phyloP scores from a whole-genome alignment of 1,140 invertebrate genomes.

The Helicorthomorpha holstii region DNA sequence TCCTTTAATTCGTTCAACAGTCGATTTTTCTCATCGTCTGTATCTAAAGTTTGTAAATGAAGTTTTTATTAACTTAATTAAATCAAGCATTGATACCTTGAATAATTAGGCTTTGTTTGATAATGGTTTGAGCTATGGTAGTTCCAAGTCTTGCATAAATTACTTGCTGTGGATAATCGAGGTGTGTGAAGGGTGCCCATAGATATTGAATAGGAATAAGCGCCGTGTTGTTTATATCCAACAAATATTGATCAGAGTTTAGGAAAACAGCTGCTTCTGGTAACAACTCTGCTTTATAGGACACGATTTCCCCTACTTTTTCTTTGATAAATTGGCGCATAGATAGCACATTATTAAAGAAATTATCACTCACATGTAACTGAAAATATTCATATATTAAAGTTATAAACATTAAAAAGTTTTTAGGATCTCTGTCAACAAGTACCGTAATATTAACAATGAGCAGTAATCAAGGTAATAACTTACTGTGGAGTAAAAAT shows the following conservation, averaged over 20 bases:
- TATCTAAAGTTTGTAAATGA: no score
- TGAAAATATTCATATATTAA: neutral
- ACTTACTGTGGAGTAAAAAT: no score
- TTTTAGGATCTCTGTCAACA: no score
- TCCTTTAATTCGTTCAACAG: no score
- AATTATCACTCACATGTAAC: neutral
- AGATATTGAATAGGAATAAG: neutral
- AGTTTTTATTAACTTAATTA: no score
- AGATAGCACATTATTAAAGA: neutral
- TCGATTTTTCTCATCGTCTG: no score
- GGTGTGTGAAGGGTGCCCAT: neutral
- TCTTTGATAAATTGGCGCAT: neutral
- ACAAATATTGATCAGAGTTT: neutral
- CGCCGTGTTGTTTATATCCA: neutral
- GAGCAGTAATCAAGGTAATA: no score
- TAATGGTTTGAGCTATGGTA: neutral
- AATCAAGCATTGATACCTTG: no score
- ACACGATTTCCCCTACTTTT: neutral
- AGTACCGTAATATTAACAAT: no score
- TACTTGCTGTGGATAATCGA: neutral
- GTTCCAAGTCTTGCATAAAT: neutral
- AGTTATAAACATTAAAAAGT: no score
- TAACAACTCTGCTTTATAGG: no score
- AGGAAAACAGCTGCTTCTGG: neutral
- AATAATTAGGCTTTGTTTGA: no score